Evolutionary conservation across 2,797 vertebrate species (phyloP).

Genomic region (Eupleurogrammus muticus): DNA sequence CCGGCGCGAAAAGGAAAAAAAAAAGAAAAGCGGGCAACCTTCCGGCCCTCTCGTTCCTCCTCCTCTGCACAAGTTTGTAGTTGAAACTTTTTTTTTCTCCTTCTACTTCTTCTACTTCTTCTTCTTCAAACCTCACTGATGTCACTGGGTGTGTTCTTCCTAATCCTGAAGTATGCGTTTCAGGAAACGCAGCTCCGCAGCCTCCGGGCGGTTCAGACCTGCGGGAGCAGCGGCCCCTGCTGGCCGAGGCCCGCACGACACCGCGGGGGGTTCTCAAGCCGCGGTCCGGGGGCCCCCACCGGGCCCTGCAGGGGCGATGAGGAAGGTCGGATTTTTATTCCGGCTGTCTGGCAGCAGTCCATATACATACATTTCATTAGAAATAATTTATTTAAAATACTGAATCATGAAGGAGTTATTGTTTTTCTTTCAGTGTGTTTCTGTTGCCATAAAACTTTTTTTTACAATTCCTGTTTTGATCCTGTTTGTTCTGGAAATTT

Average conservation of each 20-base stretch:
- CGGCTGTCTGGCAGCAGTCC: too few relatives aligned
- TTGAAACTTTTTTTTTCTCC: constrained; percentile 63
- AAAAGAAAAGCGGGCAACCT: constrained; percentile 54
- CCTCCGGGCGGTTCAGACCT: not conserved
- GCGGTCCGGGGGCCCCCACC: constrained; percentile 6
- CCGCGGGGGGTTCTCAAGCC: not conserved
- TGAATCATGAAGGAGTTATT: too few relatives aligned
- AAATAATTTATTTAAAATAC: too few relatives aligned
- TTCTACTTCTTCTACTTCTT: constrained; percentile 64
- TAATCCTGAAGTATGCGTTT: constrained; percentile 84
- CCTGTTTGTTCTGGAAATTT: too few relatives aligned
- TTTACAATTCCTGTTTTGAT: too few relatives aligned
- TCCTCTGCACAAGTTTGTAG: constrained; percentile 59
- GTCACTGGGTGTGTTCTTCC: constrained; percentile 87
- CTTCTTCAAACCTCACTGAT: constrained; percentile 79
- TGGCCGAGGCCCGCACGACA: not conserved
- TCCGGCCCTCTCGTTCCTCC: constrained; percentile 70
- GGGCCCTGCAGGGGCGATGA: too few relatives aligned
- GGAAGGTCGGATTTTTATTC: too few relatives aligned
- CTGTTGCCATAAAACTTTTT: too few relatives aligned
- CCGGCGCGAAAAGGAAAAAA: constrained; percentile 1
- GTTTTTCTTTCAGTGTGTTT: too few relatives aligned
- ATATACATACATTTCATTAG: too few relatives aligned
- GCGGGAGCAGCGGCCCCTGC: constrained; percentile 74
- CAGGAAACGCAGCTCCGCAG: constrained; percentile 77